These are phyloP conservation scores for Xiphydria camelus DNA, from an alignment of 2,888 invertebrate genomes.

Conservation along the genomic window DNA sequence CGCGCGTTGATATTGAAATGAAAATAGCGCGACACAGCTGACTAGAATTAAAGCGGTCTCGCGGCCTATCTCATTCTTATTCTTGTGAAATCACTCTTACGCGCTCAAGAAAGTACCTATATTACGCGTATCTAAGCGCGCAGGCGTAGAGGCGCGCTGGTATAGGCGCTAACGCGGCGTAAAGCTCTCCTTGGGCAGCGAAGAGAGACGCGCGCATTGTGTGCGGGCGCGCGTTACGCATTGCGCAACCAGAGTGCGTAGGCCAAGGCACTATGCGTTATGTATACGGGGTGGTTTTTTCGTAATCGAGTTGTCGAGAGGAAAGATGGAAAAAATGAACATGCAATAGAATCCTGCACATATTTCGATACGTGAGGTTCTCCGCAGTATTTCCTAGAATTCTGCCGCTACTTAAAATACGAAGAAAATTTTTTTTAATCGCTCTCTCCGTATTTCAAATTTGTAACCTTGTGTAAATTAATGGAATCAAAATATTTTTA, in stretches of 20 bases:
- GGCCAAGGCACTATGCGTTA: slow-evolving; percentile 30
- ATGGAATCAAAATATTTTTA: too few relatives aligned
- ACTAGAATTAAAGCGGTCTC: slow-evolving; percentile 3
- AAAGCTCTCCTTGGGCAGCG: slow-evolving; percentile 20
- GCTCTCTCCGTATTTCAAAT: too few relatives aligned
- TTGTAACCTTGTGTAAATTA: too few relatives aligned
- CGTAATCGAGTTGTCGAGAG: not conserved
- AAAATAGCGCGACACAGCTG: slow-evolving; percentile 2
- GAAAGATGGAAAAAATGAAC: not conserved
- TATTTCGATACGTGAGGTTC: too few relatives aligned
- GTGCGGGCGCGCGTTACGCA: slow-evolving; percentile 12
- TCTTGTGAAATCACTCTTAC: slow-evolving; percentile 1
- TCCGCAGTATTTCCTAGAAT: too few relatives aligned
- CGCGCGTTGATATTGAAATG: slow-evolving; percentile 1
- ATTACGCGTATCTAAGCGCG: not conserved
- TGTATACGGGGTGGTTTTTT: slow-evolving; percentile 11
- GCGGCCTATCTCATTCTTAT: slow-evolving; percentile 2
- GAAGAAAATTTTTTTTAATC: too few relatives aligned
- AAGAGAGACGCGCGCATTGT: slow-evolving; percentile 10
- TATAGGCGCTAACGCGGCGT: not conserved
- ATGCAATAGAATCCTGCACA: too few relatives aligned
- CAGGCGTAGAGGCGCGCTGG: not conserved
- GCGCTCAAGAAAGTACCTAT: not conserved
- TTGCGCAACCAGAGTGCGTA: slow-evolving; percentile 35
- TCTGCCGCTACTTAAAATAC: too few relatives aligned